Base-by-base conservation (phyloP, 2,888 invertebrate species). In the Galeruca laticollis region DNA sequence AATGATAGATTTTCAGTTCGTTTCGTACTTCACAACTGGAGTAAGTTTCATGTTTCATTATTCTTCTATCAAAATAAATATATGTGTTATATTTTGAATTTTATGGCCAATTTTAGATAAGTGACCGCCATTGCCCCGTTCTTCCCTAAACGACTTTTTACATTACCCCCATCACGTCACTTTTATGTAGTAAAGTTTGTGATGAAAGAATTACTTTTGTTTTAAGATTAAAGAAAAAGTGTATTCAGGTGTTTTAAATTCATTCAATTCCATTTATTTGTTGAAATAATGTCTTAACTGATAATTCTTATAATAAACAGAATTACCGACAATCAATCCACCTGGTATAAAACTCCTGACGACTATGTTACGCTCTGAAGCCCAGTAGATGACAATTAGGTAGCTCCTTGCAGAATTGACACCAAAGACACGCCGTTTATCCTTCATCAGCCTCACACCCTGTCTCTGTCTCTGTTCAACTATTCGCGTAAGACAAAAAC, bases 351-450 rank as follows among this genome's bases (percentile, higher is more conserved):
- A 62, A 20, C 49, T 59, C 26, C 59, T 66, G 66, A 66, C 66
- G 59, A 66, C 66, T 66, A 59, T 66, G 66, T 66, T 66, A 66
- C 66, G 66, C 66, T 66, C 51, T 60, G 59, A 66, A 66, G 59
- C 59, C 35, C 66, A 59, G 66, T 66, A 81, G 80, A 81, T 81
- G 81, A 82, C 82, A 82, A 83, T 82, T 82, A 82, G 81, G 77
- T 76, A 76, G 77, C 78, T 80, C 71, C 79, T 80, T 77, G 78
- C 73, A 71, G 70, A 68, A 70, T 57, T 73, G 66, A 72, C 64
- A 68, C 69, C 67, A 40, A 60, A 63, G 62, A 69, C 62, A 61
- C 33, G 54, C 65, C 35, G 52, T 69, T 71, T 70, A 70, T 73
- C 67, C 57, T 57, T 67, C 70, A 68, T 70, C 64, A 56, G 66